Evolutionary conservation across 35 echinoderm and acorn worm genomes (phyloP), one percentile per base, ranked within the genome.

Genomic region (Chiridota heheva): DNA sequence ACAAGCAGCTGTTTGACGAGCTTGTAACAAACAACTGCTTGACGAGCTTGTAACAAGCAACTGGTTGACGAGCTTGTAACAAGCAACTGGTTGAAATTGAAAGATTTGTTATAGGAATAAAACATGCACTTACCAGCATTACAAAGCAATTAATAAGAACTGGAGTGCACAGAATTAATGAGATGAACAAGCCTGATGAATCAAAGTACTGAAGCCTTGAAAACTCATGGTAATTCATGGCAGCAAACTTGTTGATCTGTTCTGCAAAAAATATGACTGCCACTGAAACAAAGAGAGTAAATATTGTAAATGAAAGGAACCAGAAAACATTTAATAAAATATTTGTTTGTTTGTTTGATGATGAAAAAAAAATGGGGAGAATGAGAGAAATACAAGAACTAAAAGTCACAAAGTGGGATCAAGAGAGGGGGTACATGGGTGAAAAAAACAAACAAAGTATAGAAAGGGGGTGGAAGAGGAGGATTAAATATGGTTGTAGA

Each of bases 181-280:
- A 82, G 56, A 96, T 96, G 26, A 96, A 96, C 20, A 96, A 56
- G 46, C 93, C 93, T 47, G 61, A 82, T 42, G 87, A 91, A 64
- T 96, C 93, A 87, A 96, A 96, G 69, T 96, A 96, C 72, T 96
- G 93, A 26, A 90, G 80, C 73, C 88, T 86, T 8, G 93, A 87
- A 71, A 96, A 96, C 12, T 91, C 86, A 78, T 71, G 77, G 73
- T 87, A 96, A 71, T 96, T 78, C 60, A 53, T 61, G 45, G 93
- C 83, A 44, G 87, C 87, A 77, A 76, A 86, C 66, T 90, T 69
- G 57, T 96, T 96, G 37, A 96, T 86, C 15, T 48, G 60, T 69
- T 96, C 93, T 70, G 93, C 85, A 53, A 90, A 69, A 59, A 82
- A 96, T 18, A 96, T 85, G 46, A 96, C 62, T 27, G 79, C 60